Percentiles rank a stretch among this genome's conserved stretches.
Evolutionary conservation across 2,797 vertebrate species (phyloP).

Genomic region (Botia almorhae): DNA sequence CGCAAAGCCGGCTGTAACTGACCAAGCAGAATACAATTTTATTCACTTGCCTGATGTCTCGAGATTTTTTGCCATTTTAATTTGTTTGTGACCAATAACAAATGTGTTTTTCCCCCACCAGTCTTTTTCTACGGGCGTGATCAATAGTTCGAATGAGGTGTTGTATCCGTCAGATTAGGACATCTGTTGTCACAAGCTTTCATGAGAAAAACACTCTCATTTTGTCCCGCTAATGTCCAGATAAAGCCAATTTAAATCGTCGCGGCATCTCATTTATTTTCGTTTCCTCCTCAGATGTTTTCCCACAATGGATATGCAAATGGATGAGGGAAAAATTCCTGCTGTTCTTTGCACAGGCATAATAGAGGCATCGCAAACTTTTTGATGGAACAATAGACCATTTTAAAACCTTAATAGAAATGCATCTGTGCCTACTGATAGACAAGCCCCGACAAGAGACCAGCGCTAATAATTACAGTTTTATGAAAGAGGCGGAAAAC

Average conservation of each 20-base stretch:
- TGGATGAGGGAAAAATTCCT: constrained; percentile 52
- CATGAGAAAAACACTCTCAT: constrained; percentile 48
- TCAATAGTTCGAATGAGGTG: constrained; percentile 38
- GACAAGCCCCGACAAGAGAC: constrained; percentile 57
- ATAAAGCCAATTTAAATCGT: constrained; percentile 55
- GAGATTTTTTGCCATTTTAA: constrained; percentile 17
- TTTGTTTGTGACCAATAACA: constrained; percentile 37
- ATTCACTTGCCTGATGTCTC: constrained; percentile 19
- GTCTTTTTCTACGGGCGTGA: constrained; percentile 32
- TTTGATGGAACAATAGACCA: constrained; percentile 52
- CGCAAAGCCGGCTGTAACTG: constrained; percentile 19
- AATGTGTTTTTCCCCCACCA: constrained; percentile 15
- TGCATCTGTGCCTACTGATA: constrained; percentile 45
- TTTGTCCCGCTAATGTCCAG: constrained; percentile 49
- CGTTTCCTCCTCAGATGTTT: constrained; percentile 47
- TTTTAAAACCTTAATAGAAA: constrained; percentile 58
- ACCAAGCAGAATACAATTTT: constrained; percentile 32
- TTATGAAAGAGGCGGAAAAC: constrained; percentile 41
- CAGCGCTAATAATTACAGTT: constrained; percentile 53
- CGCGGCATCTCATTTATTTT: constrained; percentile 55
- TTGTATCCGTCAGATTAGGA: constrained; percentile 49
- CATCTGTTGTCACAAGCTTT: constrained; percentile 44
- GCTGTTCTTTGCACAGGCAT: constrained; percentile 20
- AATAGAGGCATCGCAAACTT: constrained; percentile 49
- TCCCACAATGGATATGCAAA: constrained; percentile 56